phyloP scores from a whole-genome alignment of 1,140 invertebrate species.

The Trichoplusia ni region DNA sequence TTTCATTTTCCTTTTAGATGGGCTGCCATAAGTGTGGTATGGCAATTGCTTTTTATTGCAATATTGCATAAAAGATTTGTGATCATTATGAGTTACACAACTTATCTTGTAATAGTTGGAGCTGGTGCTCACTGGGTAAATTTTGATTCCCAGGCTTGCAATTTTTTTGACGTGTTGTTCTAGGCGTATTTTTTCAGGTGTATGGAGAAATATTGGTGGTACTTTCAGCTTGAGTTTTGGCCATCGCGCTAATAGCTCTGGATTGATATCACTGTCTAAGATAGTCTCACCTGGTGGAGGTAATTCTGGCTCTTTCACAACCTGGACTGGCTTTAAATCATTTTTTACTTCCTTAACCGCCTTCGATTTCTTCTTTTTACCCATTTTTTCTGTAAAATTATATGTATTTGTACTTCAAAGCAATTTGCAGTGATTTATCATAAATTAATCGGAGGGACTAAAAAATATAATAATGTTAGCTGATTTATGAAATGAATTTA shows the following conservation, averaged over 20 bases:
- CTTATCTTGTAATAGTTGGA: conserved; percentile 47
- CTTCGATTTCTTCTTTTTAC: no score
- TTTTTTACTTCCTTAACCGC: no score
- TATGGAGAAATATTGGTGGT: conserved; percentile 59
- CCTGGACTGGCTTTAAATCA: no score
- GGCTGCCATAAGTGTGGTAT: conserved; percentile 58
- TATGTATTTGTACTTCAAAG: no score
- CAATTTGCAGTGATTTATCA: no score
- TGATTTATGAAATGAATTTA: no score
- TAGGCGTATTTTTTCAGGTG: conserved; percentile 50
- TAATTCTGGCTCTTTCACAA: neutral
- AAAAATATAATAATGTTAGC: no score
- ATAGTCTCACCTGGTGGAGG: neutral
- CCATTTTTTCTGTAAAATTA: no score
- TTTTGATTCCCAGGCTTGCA: conserved; percentile 42
- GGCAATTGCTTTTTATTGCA: conserved; percentile 56
- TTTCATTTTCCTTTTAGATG: conserved; percentile 55
- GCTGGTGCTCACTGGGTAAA: conserved; percentile 43
- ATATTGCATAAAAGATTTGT: conserved; percentile 46
- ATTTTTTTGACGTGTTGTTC: conserved; percentile 44
- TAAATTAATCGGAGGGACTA: no score
- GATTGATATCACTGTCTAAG: conserved; percentile 18
- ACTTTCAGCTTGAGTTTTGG: conserved; percentile 47
- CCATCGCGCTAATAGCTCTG: conserved; percentile 37
- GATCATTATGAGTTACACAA: conserved; percentile 48